Percentiles rank a stretch among this genome's conserved stretches.
phyloP scores from a whole-genome alignment of 2,113 vertebrate genomes.

The Hemicordylus capensis region DNA sequence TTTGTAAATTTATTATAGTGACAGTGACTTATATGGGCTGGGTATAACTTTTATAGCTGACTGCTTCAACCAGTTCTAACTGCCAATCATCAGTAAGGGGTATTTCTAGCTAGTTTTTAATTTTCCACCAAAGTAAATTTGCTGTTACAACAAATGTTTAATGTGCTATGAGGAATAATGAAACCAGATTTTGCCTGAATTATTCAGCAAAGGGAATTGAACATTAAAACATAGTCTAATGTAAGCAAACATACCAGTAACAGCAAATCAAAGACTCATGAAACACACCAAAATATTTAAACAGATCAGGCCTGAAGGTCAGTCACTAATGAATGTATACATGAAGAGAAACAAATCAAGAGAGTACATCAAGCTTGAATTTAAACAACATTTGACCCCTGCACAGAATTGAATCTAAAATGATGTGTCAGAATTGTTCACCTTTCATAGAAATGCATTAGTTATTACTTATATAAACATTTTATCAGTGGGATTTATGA shows the following conservation, averaged over 20 bases:
- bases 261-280: constrained; percentile 12
- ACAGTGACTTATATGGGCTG: constrained; percentile 30
- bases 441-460: neutral
- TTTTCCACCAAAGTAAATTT: neutral
- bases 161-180: neutral
- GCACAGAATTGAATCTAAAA: constrained; percentile 10
- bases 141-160: neutral
- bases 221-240: constrained; percentile 18
- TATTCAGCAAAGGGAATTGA: neutral
- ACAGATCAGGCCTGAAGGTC: constrained; percentile 23
- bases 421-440: neutral
- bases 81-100: neutral
- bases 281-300: constrained; percentile 17
- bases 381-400: neutral
- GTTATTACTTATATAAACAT: constrained; percentile 27
- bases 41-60: constrained; percentile 26
- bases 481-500: neutral
- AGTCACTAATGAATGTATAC: neutral
- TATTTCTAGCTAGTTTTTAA: neutral
- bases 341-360: neutral
- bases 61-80: neutral
- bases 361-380: neutral
- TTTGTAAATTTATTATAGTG: constrained; percentile 11
- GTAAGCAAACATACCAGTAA: constrained; percentile 1
- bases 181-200: neutral